Evolutionary conservation across 2,797 vertebrate species (phyloP).

Genomic region (Chrysocyon brachyurus): DNA sequence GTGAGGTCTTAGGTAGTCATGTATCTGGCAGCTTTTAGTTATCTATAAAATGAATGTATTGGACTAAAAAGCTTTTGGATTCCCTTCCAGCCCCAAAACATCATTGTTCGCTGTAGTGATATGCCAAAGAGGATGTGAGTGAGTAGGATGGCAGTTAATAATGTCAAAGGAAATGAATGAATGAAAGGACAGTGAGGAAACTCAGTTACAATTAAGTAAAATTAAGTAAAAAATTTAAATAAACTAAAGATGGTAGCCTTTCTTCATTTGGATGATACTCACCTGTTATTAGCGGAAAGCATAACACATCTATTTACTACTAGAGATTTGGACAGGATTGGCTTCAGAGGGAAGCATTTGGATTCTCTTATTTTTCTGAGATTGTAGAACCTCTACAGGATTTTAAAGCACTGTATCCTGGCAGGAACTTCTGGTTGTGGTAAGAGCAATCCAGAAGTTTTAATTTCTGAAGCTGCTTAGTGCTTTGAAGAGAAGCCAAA

Average conservation of each 20-base stretch:
- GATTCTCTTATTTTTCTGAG: constrained; percentile 16
- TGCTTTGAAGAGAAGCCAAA: not conserved
- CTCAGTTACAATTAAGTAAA: not conserved
- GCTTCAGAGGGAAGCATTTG: not conserved
- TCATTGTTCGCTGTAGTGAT: not conserved
- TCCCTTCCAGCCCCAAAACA: not conserved
- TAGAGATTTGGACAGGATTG: not conserved
- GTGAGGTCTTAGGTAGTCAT: not conserved
- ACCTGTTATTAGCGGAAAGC: not conserved
- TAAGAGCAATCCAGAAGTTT: not conserved
- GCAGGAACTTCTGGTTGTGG: not conserved
- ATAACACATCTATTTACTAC: not conserved
- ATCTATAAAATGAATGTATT: not conserved
- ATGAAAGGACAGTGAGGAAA: not conserved
- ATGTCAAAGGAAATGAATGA: not conserved
- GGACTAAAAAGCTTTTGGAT: not conserved
- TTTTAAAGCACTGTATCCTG: not conserved
- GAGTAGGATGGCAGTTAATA: not conserved
- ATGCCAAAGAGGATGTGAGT: not conserved
- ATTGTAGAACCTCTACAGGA: not conserved
- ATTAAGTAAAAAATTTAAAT: constrained; percentile 21
- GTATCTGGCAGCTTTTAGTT: not conserved
- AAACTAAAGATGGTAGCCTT: not conserved
- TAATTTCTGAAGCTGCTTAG: not conserved
- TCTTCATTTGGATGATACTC: not conserved